These are phyloP conservation scores for Rhineura floridana DNA, from an alignment of 2,113 vertebrate genomes.

Conservation along the genomic window DNA sequence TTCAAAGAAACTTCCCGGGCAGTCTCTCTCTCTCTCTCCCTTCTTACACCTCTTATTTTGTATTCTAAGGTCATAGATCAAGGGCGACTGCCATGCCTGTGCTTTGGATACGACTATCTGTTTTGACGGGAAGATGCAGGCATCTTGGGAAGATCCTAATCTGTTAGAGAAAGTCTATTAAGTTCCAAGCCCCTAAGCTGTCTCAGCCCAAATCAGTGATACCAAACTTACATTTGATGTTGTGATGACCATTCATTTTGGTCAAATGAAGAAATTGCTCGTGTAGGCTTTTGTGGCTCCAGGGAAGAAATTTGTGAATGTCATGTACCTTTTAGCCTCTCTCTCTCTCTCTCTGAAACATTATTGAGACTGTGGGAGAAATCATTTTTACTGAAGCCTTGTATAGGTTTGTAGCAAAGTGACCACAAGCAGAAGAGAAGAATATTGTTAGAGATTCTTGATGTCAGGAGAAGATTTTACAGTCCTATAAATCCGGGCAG, in stretches of 20 bases:
- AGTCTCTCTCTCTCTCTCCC: constrained; percentile 38
- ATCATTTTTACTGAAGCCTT: constrained; percentile 73
- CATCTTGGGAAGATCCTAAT: constrained; percentile 72
- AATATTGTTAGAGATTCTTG: background rate
- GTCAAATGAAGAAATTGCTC: constrained; percentile 81
- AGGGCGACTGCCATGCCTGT: constrained; percentile 72
- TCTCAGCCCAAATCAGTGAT: constrained; percentile 77
- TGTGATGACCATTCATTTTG: constrained; percentile 83
- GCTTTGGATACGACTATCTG: constrained; percentile 73
- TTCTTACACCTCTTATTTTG: constrained; percentile 63
- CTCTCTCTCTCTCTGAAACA: constrained; percentile 63
- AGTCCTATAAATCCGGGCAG: background rate
- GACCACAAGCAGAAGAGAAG: constrained; percentile 29
- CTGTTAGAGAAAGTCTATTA: constrained; percentile 81
- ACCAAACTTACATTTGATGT: constrained; percentile 80
- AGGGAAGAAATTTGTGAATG: constrained; percentile 82
- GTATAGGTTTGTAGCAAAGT: constrained; percentile 75
- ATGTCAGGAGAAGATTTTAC: background rate
- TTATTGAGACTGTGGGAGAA: constrained; percentile 71
- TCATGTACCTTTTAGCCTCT: constrained; percentile 81
- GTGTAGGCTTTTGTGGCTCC: constrained; percentile 76
- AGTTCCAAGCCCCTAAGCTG: constrained; percentile 79
- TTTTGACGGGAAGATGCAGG: constrained; percentile 77
- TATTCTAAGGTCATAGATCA: constrained; percentile 79
- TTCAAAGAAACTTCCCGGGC: constrained; percentile 67